Evolutionary conservation across 2,888 invertebrate species (phyloP), one percentile per base, ranked within the genome.

Genomic region (Drosophila formosana): DNA sequence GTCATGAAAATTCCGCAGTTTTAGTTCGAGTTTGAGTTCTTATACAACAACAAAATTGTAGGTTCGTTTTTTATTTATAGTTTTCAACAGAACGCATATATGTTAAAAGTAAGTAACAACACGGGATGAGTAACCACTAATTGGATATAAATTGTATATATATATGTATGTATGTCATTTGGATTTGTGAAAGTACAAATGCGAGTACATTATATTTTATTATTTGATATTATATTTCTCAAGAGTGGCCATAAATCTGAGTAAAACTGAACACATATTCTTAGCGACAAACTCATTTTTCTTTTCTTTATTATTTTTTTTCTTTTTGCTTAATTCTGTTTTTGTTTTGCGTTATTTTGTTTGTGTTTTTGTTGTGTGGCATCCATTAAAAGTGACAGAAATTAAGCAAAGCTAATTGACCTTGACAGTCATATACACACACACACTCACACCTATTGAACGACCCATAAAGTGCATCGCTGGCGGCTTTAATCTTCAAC

Each of bases 371-470:
- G 26, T 26, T 72, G 43, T 53, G 46, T 55, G 7, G 41, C 55
- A 58, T 64, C 45, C 60, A 66, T 67, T 70, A 64, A 78, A 74
- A 73, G 56, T 72, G 80, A 79, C 69, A 75, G 66, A 78, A 80
- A 75, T 80, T 87, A 62, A 75, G 57, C 78, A 74, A 47, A 74
- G 56, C 78, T 87, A 87, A 87, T 84, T 87, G 84, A 81, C 82
- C 82, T 75, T 84, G 81, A 69, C 67, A 62, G 68, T 49, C 50
- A 34, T 55, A 66, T 63, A 66, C 66, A 63, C 63, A 52, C 60
- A 61, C 30, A 49, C 32, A 39, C 37, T 53, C 52, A 66, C 56
- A 57, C 52, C 18, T 43, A 51, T 70, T 4, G 46, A 37, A 56
- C 77, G 69, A 73, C 60, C 69, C 60, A 81, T 65, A 82, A 85